Conservation (phyloP, 37 sponge, comb jelly and placozoan genomes). For the Mnemiopsis leidyi region DNA sequence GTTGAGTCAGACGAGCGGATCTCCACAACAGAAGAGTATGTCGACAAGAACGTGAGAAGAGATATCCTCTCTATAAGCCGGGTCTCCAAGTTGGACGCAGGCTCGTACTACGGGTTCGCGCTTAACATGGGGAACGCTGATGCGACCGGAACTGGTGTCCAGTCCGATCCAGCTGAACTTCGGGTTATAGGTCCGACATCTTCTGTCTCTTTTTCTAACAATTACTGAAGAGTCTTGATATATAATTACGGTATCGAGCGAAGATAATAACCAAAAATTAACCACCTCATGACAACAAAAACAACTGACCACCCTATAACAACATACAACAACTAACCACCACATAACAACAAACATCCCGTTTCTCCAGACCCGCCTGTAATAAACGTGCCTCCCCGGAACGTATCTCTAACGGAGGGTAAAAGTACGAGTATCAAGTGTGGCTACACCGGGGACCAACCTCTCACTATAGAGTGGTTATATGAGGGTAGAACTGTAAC, state of each 20-base stretch:
- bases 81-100: neutral
- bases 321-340: too few species aligned
- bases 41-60: neutral
- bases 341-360: neutral
- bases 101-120: neutral
- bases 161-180: neutral
- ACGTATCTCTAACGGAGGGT: constrained; percentile 11
- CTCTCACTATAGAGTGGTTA: constrained; percentile 8
- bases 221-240: too few species aligned
- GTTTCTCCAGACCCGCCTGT: neutral
- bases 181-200: neutral
- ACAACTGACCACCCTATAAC: too few species aligned
- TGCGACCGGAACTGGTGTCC: neutral
- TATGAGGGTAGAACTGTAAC: neutral
- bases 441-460: constrained; percentile 45
- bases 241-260: too few species aligned
- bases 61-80: neutral
- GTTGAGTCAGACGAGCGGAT: neutral
- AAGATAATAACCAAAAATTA: too few species aligned
- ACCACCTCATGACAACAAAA: too few species aligned
- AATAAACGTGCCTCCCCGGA: constrained; percentile 4
- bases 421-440: constrained; percentile 33
- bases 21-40: neutral
- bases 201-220: neutral
- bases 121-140: constrained; percentile 21